These are phyloP conservation scores for Leuctra nigra DNA, from an alignment of 2,888 invertebrate species.

Conservation along the genomic window DNA sequence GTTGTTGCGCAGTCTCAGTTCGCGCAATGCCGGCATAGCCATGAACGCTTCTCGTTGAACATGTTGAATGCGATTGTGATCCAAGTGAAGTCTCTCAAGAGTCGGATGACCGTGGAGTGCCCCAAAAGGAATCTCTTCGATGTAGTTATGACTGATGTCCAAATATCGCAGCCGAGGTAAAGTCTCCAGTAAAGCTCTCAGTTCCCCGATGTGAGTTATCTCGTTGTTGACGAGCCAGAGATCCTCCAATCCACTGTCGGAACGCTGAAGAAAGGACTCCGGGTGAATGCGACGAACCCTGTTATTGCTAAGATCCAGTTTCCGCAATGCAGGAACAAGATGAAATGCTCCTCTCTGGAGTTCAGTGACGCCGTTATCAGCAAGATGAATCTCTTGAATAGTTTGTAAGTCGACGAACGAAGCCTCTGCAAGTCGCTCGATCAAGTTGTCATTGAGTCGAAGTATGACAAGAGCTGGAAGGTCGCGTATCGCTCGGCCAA, in stretches of 20 bases:
- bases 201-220: slow-evolving; percentile 65
- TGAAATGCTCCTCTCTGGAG: slow-evolving; percentile 76
- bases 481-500: slow-evolving; percentile 70
- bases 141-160: slow-evolving; percentile 69
- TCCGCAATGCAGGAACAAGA: slow-evolving; percentile 58
- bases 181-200: slow-evolving; percentile 67
- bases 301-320: slow-evolving; percentile 71
- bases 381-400: slow-evolving; percentile 50
- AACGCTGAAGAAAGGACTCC: slow-evolving; percentile 70
- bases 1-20: slow-evolving; percentile 75
- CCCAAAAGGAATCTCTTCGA: slow-evolving; percentile 71
- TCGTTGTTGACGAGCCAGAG: slow-evolving; percentile 69
- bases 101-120: slow-evolving; percentile 72
- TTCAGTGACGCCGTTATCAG: slow-evolving; percentile 66
- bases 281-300: slow-evolving; percentile 69
- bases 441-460: slow-evolving; percentile 62
- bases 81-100: slow-evolving; percentile 71
- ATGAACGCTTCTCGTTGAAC: slow-evolving; percentile 75
- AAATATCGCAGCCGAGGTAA: slow-evolving; percentile 69
- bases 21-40: slow-evolving; percentile 76
- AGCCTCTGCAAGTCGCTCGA: slow-evolving; percentile 65
- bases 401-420: slow-evolving; percentile 72
- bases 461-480: slow-evolving; percentile 63
- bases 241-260: slow-evolving; percentile 59
- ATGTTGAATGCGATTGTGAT: slow-evolving; percentile 66